These are phyloP conservation scores for Fistularia tabacaria DNA, from an alignment of 2,797 vertebrate species.

Conservation along the genomic window DNA sequence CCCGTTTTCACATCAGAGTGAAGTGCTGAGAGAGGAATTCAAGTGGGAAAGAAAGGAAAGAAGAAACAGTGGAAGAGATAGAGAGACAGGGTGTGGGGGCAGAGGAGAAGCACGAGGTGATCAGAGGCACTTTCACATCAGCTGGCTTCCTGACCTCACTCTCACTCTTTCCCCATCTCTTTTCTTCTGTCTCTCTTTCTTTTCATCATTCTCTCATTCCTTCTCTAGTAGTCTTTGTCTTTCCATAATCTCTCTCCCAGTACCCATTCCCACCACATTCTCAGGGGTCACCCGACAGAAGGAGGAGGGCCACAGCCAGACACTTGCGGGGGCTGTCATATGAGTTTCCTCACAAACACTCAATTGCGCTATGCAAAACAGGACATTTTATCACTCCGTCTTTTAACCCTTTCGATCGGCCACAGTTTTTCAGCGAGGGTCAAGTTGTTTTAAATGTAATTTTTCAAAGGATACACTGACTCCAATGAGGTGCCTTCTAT, in stretches of 20 bases:
- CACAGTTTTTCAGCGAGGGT: too few relatives aligned
- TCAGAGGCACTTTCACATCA: conserved; percentile 69
- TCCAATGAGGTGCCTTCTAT: too few relatives aligned
- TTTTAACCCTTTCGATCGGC: too few relatives aligned
- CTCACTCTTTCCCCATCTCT: conserved; percentile 24
- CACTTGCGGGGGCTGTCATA: conserved; percentile 59
- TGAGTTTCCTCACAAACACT: conserved; percentile 39
- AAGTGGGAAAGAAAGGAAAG: conserved; percentile 71
- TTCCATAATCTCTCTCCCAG: conserved; percentile 60
- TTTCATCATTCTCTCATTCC: conserved; percentile 48
- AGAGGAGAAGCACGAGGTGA: conserved; percentile 71
- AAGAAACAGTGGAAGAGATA: conserved; percentile 62
- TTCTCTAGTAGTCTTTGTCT: conserved; percentile 49
- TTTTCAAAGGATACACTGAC: too few relatives aligned
- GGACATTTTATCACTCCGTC: too few relatives aligned
- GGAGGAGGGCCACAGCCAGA: conserved; percentile 56
- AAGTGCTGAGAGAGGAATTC: conserved; percentile 72
- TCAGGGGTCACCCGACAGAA: conserved; percentile 67
- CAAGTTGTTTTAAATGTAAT: too few relatives aligned
- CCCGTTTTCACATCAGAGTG: conserved; percentile 59
- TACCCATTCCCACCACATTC: conserved; percentile 70
- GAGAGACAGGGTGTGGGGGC: conserved; percentile 59
- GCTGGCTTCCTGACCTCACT: conserved; percentile 57
- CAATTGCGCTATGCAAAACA: too few relatives aligned
- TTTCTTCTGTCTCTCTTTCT: conserved; percentile 45